phyloP scores from a whole-genome alignment of 2,888 invertebrate species.

The Polydrusus pterygomalis region DNA sequence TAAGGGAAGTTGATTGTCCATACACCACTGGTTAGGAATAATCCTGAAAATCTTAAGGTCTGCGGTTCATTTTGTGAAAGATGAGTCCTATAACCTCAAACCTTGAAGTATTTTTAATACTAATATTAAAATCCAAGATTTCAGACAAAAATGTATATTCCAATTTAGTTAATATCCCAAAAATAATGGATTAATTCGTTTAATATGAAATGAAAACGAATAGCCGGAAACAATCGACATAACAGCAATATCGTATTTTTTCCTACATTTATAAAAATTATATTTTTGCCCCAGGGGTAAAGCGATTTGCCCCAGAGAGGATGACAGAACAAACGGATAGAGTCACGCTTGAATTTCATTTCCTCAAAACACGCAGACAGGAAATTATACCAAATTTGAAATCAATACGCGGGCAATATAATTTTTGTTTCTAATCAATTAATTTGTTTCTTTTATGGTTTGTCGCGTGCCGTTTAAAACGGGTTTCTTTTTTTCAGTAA shows the following conservation, averaged over 20 bases:
- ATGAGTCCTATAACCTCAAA: too few species aligned
- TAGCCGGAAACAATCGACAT: conserved; percentile 27
- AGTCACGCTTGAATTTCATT: conserved; percentile 55
- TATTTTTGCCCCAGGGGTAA: conserved; percentile 42
- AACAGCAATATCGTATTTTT: conserved; percentile 41
- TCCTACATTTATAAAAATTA: conserved; percentile 49
- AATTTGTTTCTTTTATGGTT: conserved; percentile 20
- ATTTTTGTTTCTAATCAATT: conserved; percentile 37
- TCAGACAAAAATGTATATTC: too few species aligned
- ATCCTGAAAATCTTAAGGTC: too few species aligned
- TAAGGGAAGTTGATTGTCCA: too few species aligned
- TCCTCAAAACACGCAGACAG: conserved; percentile 53
- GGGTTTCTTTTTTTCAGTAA: background rate
- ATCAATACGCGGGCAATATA: conserved; percentile 47
- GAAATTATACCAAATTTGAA: conserved; percentile 54
- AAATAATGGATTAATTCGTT: conserved; percentile 5
- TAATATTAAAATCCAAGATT: too few species aligned
- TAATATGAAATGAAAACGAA: conserved; percentile 31
- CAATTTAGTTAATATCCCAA: background rate
- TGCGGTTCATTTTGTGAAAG: too few species aligned
- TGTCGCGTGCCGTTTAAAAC: conserved; percentile 37
- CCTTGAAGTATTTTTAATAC: too few species aligned
- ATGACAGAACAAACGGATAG: conserved; percentile 30
- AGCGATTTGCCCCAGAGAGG: conserved; percentile 31
- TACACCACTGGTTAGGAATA: too few species aligned